Percentiles rank a stretch among this genome's conserved stretches.
Conservation (phyloP, 2,797 vertebrate genomes). For the Perodicticus potto region DNA sequence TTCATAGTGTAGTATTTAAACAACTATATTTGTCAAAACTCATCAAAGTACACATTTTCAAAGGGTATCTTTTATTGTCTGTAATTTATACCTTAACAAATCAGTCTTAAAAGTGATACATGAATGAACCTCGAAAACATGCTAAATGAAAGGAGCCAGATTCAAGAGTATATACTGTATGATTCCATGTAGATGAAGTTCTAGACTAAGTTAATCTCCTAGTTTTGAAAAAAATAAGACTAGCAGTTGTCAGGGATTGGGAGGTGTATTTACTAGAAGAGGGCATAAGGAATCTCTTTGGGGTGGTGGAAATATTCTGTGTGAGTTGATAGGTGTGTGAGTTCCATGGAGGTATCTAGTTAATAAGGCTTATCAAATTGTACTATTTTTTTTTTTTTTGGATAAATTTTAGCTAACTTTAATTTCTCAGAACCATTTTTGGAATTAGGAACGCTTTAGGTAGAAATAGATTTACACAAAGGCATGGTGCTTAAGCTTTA, state of each 20-base stretch:
- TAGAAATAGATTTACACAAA: background rate
- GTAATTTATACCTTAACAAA: constrained; percentile 26
- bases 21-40: constrained; percentile 11
- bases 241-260: background rate
- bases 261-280: background rate
- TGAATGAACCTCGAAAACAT: constrained; percentile 2
- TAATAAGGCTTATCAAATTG: background rate
- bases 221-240: background rate
- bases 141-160: constrained; percentile 18
- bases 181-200: constrained; percentile 8
- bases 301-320: background rate
- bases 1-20: background rate
- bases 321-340: background rate
- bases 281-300: background rate
- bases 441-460: background rate
- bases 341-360: background rate
- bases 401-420: background rate
- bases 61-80: constrained; percentile 37
- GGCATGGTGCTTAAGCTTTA: background rate
- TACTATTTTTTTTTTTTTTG: too few species aligned
- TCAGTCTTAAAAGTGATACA: background rate
- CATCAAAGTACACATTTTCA: constrained; percentile 4
- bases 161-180: background rate
- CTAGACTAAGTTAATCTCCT: background rate
- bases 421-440: constrained; percentile 41